phyloP scores from a whole-genome alignment of 2,888 invertebrate genomes.

The Parapristionchus giblindavisi region DNA sequence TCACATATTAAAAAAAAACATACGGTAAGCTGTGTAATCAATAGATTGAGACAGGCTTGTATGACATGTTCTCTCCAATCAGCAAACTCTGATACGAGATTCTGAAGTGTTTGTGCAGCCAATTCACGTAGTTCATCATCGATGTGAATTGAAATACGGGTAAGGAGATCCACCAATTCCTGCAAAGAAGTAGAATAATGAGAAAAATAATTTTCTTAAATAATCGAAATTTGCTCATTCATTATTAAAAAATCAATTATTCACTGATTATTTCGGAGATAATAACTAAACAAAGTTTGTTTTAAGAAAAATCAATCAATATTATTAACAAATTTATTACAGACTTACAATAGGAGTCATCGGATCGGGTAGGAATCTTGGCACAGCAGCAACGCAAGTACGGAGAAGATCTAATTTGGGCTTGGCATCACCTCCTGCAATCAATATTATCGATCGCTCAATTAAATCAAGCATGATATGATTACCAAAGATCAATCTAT shows the following conservation, averaged over 20 bases:
- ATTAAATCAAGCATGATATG: background rate
- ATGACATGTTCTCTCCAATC: conserved; percentile 97
- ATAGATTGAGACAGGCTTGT: conserved; percentile 70
- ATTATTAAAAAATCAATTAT: too few relatives aligned
- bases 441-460: background rate
- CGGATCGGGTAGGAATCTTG: conserved; percentile 94
- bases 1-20: conserved; percentile 17
- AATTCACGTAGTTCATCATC: conserved; percentile 89
- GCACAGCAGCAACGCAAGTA: conserved; percentile 97
- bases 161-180: conserved; percentile 91
- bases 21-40: conserved; percentile 60
- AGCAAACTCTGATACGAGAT: conserved; percentile 91
- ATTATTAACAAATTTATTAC: background rate
- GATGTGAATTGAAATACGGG: conserved; percentile 94
- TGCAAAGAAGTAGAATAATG: conserved; percentile 69
- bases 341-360: conserved; percentile 79
- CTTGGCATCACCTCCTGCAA: conserved; percentile 83
- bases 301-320: too few relatives aligned
- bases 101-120: conserved; percentile 76
- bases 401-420: conserved; percentile 96
- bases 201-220: background rate
- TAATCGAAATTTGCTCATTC: background rate
- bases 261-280: too few relatives aligned
- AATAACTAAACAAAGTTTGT: too few relatives aligned
- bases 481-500: background rate